Conservation (phyloP, 2,888 invertebrate genomes). For the Steromphala cineraria region DNA sequence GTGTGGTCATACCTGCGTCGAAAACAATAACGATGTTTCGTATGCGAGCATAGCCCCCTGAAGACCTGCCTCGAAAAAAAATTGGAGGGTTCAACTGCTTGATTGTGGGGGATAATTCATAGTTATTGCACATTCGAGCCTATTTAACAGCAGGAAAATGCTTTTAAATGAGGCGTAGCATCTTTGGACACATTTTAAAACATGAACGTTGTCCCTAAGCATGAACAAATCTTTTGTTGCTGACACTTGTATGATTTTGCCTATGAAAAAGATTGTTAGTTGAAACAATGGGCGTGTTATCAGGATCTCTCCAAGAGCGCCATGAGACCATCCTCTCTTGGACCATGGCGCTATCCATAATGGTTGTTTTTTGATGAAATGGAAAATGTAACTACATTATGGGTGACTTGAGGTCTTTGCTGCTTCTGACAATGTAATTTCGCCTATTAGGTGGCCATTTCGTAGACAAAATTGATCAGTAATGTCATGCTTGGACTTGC, state of each 20-base stretch:
- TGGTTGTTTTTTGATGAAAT: constrained; percentile 19
- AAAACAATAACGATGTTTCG: background rate
- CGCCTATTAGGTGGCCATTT: constrained; percentile 11
- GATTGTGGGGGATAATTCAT: constrained; percentile 15
- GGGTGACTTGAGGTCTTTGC: background rate
- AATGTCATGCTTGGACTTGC: background rate
- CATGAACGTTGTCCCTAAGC: background rate
- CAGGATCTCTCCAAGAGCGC: background rate
- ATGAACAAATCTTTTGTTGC: background rate
- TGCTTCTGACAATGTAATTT: background rate
- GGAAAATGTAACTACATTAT: constrained; percentile 19
- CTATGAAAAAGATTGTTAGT: constrained; percentile 1
- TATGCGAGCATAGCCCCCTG: background rate
- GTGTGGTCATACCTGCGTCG: background rate
- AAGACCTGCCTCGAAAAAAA: background rate
- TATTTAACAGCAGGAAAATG: background rate
- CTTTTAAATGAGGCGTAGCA: constrained; percentile 8
- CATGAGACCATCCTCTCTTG: background rate
- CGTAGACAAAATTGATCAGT: constrained; percentile 18
- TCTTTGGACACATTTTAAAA: constrained; percentile 15
- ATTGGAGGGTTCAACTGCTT: background rate
- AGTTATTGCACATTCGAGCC: constrained; percentile 6
- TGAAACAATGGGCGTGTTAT: constrained; percentile 4
- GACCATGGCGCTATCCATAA: constrained; percentile 10
- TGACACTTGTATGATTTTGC: constrained; percentile 18